Evolutionary conservation across 1,140 invertebrate species (phyloP).

Genomic region (Brachionus asplanchnoidis): DNA sequence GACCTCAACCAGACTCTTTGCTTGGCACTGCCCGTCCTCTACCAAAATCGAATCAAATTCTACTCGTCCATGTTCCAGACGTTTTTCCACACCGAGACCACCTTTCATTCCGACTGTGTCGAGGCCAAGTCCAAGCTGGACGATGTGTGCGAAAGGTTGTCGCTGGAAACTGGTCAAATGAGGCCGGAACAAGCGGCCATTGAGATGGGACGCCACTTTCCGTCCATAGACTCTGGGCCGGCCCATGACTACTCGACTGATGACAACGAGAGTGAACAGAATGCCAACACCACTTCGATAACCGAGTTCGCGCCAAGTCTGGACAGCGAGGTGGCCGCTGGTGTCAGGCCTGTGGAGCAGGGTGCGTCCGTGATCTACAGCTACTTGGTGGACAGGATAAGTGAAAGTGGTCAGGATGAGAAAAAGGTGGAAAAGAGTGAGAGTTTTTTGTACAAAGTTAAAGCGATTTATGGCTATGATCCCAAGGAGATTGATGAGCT

Average conservation of each 20-base stretch:
- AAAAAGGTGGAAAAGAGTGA: background rate
- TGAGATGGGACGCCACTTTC: background rate
- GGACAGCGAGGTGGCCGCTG: background rate
- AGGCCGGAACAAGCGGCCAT: background rate
- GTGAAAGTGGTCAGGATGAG: background rate
- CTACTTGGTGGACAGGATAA: background rate
- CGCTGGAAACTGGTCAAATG: background rate
- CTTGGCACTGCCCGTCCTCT: conserved; percentile 14
- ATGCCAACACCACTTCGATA: background rate
- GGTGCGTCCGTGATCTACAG: background rate
- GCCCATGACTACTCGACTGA: background rate
- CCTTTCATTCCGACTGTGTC: conserved; percentile 38
- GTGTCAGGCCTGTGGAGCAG: background rate
- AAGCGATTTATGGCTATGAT: conserved; percentile 18
- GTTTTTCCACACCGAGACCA: conserved; percentile 41
- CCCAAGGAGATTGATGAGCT: conserved; percentile 25
- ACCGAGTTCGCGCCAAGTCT: background rate
- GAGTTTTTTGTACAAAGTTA: conserved; percentile 17
- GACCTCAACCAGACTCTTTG: conserved; percentile 34
- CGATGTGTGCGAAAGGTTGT: conserved; percentile 20
- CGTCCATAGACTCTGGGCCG: background rate
- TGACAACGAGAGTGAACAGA: background rate
- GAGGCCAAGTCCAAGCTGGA: conserved; percentile 27
- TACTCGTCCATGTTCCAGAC: conserved; percentile 37
- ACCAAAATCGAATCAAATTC: conserved; percentile 28